These are phyloP conservation scores for Bombycilla garrulus DNA, from an alignment of 2,113 vertebrate species.

Conservation along the genomic window DNA sequence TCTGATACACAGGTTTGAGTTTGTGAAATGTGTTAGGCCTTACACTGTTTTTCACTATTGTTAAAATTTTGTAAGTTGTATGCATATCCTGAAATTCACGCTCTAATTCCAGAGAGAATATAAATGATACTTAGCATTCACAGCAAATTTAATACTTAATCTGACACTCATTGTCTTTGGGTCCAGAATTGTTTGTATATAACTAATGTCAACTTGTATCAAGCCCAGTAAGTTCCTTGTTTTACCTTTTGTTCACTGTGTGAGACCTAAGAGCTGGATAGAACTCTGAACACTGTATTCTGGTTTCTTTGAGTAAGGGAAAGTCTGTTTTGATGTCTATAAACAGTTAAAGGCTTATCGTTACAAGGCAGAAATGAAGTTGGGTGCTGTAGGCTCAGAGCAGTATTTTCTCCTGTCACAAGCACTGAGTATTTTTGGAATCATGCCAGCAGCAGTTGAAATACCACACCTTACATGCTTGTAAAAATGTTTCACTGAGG, in stretches of 20 bases:
- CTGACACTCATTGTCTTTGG: not conserved
- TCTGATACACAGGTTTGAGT: not conserved
- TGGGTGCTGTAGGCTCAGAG: not conserved
- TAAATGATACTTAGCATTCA: not conserved
- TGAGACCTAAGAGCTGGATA: not conserved
- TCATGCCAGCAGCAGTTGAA: not conserved
- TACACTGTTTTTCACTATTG: fast-evolving
- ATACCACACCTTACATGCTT: not conserved
- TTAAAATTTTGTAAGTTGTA: not conserved
- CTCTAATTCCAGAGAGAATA: not conserved
- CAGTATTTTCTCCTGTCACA: not conserved
- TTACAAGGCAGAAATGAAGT: not conserved
- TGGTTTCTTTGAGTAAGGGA: not conserved
- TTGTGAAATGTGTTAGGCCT: not conserved
- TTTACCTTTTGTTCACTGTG: not conserved
- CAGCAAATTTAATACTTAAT: not conserved
- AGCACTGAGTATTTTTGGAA: not conserved
- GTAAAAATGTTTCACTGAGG: not conserved
- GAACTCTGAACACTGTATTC: fast-evolving
- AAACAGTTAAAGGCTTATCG: not conserved
- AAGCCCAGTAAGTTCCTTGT: not conserved
- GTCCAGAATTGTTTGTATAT: not conserved
- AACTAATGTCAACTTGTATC: not conserved
- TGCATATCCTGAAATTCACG: not conserved
- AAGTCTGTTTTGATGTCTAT: not conserved